Percentiles rank a stretch among this genome's conserved stretches.
phyloP scores from a whole-genome alignment of 2,113 vertebrate genomes.

The Phoenicopterus ruber region DNA sequence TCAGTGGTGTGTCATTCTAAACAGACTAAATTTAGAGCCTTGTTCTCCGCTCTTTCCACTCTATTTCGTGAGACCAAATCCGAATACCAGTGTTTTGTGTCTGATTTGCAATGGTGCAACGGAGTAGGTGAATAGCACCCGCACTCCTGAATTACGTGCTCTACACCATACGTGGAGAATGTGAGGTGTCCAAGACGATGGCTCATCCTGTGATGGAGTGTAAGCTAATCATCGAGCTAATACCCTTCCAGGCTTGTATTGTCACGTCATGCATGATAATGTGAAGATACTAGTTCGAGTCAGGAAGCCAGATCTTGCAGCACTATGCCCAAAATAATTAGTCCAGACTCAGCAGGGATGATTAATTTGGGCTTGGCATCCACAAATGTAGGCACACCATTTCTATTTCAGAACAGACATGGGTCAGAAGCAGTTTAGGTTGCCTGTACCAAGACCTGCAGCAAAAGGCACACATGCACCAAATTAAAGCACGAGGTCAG shows the following conservation, averaged over 20 bases:
- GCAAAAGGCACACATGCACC: not conserved
- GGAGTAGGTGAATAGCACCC: not conserved
- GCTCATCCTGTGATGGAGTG: not conserved
- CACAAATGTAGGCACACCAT: not conserved
- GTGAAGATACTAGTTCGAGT: not conserved
- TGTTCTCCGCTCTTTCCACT: not conserved
- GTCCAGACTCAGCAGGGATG: not conserved
- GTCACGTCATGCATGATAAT: not conserved
- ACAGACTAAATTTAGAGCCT: slow-evolving; percentile 19
- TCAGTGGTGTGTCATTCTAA: slow-evolving; percentile 13
- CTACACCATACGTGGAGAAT: not conserved
- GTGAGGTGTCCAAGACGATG: not conserved
- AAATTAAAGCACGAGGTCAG: not conserved
- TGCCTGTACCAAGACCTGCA: not conserved
- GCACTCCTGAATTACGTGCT: not conserved
- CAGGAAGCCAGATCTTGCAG: not conserved
- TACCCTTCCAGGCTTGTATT: not conserved
- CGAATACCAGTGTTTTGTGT: not conserved
- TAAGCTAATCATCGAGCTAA: not conserved
- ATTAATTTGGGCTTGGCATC: not conserved
- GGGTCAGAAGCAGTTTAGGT: not conserved
- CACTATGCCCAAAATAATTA: not conserved
- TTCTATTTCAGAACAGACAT: not conserved
- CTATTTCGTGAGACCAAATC: not conserved
- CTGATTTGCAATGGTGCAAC: rapidly evolving